Conservation (phyloP, 2,113 vertebrate species). For the Sitta europaea region DNA sequence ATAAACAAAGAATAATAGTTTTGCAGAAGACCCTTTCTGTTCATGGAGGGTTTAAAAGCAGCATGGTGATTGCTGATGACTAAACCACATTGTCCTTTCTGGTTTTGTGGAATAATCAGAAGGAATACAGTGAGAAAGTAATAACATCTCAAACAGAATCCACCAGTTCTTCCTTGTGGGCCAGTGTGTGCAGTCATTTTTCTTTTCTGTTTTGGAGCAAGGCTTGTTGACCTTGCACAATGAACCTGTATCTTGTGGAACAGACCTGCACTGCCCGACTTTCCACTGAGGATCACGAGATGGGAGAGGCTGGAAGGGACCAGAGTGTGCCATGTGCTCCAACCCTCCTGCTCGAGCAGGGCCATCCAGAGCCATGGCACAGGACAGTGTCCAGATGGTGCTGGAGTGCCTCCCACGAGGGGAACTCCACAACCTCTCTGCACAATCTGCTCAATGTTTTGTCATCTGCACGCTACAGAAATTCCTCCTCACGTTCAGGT, state of each 20-base stretch:
- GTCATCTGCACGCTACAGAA: neutral
- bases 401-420: neutral
- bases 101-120: neutral
- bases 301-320: neutral
- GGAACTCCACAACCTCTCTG: neutral
- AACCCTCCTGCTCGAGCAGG: neutral
- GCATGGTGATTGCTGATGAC: neutral
- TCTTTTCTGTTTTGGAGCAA: neutral
- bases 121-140: neutral
- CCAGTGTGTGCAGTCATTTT: neutral
- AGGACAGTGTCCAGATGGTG: neutral
- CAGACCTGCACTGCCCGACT: rapidly evolving
- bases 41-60: neutral
- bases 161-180: neutral
- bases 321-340: neutral
- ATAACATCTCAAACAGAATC: neutral
- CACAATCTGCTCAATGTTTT: rapidly evolving
- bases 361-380: neutral
- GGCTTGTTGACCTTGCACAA: neutral
- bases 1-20: neutral
- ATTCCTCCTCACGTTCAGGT: neutral
- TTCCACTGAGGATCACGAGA: neutral
- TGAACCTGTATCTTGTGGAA: neutral
- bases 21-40: neutral
- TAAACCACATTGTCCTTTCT: neutral